Conservation (phyloP, 1,140 invertebrate genomes). For the Habropoda laboriosa region DNA sequence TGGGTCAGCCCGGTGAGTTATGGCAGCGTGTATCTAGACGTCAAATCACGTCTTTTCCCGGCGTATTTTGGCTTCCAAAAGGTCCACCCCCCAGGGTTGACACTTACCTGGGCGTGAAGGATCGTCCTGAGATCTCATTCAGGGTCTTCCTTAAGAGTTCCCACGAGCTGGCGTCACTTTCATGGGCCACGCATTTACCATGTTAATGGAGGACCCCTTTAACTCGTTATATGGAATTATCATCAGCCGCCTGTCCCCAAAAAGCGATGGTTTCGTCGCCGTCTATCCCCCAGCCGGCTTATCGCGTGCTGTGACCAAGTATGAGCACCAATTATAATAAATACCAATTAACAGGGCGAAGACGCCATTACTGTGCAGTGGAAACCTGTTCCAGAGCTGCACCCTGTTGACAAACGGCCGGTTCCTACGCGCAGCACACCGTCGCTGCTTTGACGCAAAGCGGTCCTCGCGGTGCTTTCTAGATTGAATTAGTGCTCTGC, state of each 20-base stretch:
- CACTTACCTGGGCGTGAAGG: constrained; percentile 62
- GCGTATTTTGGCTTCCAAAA: constrained; percentile 50
- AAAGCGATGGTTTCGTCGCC: constrained; percentile 50
- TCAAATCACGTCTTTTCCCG: constrained; percentile 61
- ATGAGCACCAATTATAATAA: constrained; percentile 70
- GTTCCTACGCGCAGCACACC: constrained; percentile 4
- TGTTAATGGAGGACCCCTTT: constrained; percentile 61
- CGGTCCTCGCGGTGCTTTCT: not conserved
- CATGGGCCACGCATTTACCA: constrained; percentile 60
- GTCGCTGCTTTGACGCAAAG: constrained; percentile 25
- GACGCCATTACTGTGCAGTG: constrained; percentile 55
- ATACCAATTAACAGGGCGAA: constrained; percentile 66
- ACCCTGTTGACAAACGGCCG: constrained; percentile 50
- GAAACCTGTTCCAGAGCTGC: constrained; percentile 56
- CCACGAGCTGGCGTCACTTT: constrained; percentile 63
- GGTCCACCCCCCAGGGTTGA: constrained; percentile 41
- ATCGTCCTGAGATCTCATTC: constrained; percentile 58
- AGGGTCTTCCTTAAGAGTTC: constrained; percentile 48
- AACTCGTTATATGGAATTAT: constrained; percentile 70
- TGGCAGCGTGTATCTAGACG: constrained; percentile 49
- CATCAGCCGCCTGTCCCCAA: constrained; percentile 47
- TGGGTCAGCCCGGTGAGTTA: constrained; percentile 53
- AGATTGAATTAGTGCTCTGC: constrained; percentile 21
- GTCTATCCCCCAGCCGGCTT: constrained; percentile 50
- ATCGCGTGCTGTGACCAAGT: constrained; percentile 61